These are phyloP conservation scores for Equus przewalskii DNA, from an alignment of 2,113 vertebrate genomes.

Conservation along the genomic window DNA sequence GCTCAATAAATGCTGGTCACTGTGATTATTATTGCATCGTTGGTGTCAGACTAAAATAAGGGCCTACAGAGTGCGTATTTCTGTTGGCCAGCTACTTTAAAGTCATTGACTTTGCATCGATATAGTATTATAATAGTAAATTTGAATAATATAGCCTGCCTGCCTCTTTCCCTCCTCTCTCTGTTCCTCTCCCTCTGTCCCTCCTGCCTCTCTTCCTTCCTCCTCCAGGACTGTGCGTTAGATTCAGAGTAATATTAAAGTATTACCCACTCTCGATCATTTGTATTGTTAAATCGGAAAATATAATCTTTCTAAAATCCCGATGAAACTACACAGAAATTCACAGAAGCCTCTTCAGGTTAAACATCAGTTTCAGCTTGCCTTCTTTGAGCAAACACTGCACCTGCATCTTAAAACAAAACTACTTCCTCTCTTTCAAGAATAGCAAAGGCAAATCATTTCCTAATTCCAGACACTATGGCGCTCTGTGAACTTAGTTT, in stretches of 20 bases:
- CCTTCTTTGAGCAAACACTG: slow-evolving; percentile 12
- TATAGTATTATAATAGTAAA: not conserved
- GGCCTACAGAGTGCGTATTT: not conserved
- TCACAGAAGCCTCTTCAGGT: not conserved
- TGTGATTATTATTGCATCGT: not conserved
- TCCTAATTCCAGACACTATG: slow-evolving; percentile 68
- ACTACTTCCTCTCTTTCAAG: slow-evolving; percentile 52
- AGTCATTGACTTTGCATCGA: not conserved
- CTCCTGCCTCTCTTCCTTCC: not conserved
- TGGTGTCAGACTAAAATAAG: not conserved
- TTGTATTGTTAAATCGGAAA: slow-evolving; percentile 59
- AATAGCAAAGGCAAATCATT: slow-evolving; percentile 57
- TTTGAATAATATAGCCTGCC: not conserved
- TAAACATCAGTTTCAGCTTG: slow-evolving; percentile 19
- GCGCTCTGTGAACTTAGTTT: slow-evolving; percentile 60
- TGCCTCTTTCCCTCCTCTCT: fast-evolving
- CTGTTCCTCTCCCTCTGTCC: fast-evolving
- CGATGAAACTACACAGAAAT: slow-evolving; percentile 22
- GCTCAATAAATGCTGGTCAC: not conserved
- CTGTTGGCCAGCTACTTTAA: not conserved
- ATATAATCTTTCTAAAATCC: slow-evolving; percentile 6
- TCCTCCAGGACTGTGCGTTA: not conserved
- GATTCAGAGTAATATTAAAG: slow-evolving; percentile 44
- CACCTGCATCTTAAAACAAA: slow-evolving; percentile 48
- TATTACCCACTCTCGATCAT: not conserved